Base-by-base conservation (phyloP, 2,113 vertebrate genomes). In the Myxocyprinus asiaticus region DNA sequence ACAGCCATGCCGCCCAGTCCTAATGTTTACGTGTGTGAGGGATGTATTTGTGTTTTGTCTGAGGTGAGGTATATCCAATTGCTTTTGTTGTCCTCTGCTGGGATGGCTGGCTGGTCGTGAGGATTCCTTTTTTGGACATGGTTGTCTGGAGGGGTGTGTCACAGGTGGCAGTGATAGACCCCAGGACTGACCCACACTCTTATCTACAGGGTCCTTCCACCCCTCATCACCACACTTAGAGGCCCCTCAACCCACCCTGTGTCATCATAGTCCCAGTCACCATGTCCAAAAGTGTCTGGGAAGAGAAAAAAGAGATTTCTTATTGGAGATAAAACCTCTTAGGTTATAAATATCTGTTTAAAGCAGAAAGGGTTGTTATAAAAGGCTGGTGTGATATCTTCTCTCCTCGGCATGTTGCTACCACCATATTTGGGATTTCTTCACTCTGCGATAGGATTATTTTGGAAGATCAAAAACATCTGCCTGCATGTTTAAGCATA, bases 321-420 rank as follows among this genome's bases (percentile, higher is more conserved):
- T 89, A 89, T 88, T 87, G 86, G 85, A 91, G 89, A 91, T 92
- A 89, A 90, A 86, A 88, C 87, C 68, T 61, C 56, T 81, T 86
- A 81, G 79, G 86, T 81, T 91, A 91, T 89, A 90, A 92, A 92
- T 92, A 92, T 61, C 81, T 85, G 84, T 81, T 33, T 62, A 75
- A 63, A 82, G 79, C 83, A 84, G 87, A 58, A 10, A 76, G 85
- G 74, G 70, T 85, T 56, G 77, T 90, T 90, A 86, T 84, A 71
- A 89, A 88, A 92, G 84, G 84, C 80, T 89, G 68, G 14, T 81
- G 85, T 84, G 82, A 84, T 33, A 33, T 33, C 22, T 33, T 33
- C 22, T 33, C 22, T 33, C 22, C 22, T 33, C 3, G 22, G 22
- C 22, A 33, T 67, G 56, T 70, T 22, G 53, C 9, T 72, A 64